Conservation (phyloP, 2,888 invertebrate genomes). For the Hipparchia semele region DNA sequence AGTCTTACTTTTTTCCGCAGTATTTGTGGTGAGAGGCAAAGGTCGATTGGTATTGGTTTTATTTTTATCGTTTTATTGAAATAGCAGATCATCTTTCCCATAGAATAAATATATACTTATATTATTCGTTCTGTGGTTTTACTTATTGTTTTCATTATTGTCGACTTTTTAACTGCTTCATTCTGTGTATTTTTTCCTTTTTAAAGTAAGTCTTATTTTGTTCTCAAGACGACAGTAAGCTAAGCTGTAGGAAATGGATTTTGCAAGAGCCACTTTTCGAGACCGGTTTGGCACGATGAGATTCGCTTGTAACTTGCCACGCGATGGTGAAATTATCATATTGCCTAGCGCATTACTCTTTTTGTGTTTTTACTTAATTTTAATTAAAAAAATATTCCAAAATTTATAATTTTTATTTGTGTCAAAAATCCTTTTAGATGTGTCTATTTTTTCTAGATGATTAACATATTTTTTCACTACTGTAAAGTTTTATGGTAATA, state of each 20-base stretch:
- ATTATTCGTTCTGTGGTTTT: no score
- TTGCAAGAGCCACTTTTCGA: constrained; percentile 70
- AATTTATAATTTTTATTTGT: no score
- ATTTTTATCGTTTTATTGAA: not conserved
- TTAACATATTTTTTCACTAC: not conserved
- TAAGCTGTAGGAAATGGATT: constrained; percentile 56
- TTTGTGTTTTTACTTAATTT: not conserved
- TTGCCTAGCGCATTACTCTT: not conserved
- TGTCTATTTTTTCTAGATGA: not conserved
- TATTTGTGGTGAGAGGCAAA: not conserved
- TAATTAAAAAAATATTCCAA: not conserved
- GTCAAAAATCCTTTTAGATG: not conserved
- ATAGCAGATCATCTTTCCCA: not conserved
- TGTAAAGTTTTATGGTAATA: no score
- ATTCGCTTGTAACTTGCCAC: constrained; percentile 54
- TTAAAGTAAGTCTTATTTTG: not conserved
- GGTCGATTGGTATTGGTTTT: not conserved
- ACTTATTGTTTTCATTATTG: not conserved
- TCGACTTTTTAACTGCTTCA: not conserved
- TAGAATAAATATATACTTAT: no score
- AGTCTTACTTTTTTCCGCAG: no score
- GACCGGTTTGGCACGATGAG: constrained; percentile 67
- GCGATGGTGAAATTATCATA: constrained; percentile 40
- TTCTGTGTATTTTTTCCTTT: not conserved
- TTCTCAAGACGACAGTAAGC: constrained; percentile 7